These are phyloP conservation scores for Nysson spinosus DNA, from an alignment of 2,888 invertebrate genomes.

Conservation along the genomic window DNA sequence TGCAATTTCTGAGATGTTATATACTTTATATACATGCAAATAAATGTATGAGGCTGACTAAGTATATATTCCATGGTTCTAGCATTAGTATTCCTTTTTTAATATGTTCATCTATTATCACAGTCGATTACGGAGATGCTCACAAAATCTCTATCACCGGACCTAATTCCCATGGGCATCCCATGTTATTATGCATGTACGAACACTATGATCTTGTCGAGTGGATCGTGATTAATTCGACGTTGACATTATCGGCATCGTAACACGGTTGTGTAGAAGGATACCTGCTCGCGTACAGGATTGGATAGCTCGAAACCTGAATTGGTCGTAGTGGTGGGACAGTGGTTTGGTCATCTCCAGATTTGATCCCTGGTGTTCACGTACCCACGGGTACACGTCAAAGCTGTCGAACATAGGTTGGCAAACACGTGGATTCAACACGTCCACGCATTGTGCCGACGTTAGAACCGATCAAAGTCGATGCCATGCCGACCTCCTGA, in stretches of 20 bases:
- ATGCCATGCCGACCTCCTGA: constrained; percentile 35
- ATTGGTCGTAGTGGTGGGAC: constrained; percentile 52
- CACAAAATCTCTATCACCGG: too few relatives aligned
- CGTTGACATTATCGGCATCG: constrained; percentile 40
- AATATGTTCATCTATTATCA: too few relatives aligned
- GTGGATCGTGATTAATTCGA: constrained; percentile 36
- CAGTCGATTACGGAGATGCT: too few relatives aligned
- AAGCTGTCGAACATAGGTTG: constrained; percentile 60
- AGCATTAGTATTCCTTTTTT: too few relatives aligned
- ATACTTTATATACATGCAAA: too few relatives aligned
- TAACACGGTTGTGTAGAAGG: constrained; percentile 44
- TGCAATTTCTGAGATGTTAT: too few relatives aligned
- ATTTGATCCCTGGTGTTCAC: constrained; percentile 53
- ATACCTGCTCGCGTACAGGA: constrained; percentile 41
- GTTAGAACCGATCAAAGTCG: constrained; percentile 49
- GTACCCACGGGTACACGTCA: constrained; percentile 54
- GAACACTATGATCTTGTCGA: constrained; percentile 9
- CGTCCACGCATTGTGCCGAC: constrained; percentile 57
- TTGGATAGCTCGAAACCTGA: constrained; percentile 46
- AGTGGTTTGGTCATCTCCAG: constrained; percentile 61
- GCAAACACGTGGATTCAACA: constrained; percentile 56
- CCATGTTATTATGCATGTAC: constrained; percentile 20
- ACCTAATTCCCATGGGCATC: too few relatives aligned
- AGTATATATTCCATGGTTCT: too few relatives aligned
- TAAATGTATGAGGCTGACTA: too few relatives aligned